Evolutionary conservation across 2,113 vertebrate genomes (phyloP).

Genomic region (Oxyruncus cristatus): DNA sequence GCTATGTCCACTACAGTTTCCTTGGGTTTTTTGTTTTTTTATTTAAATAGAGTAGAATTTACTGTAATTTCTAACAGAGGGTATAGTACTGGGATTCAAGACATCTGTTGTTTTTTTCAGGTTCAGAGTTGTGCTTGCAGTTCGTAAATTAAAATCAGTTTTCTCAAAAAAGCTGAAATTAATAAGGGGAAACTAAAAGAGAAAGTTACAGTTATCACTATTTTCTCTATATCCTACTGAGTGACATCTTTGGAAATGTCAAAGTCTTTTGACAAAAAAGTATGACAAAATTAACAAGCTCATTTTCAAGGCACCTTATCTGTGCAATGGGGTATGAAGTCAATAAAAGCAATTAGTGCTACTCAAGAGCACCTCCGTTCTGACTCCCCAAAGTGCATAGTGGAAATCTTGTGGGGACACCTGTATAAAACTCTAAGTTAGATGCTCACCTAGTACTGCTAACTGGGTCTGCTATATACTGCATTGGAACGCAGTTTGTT

Average conservation of each 20-base stretch:
- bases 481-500: neutral
- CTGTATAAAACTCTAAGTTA: neutral
- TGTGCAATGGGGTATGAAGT: neutral
- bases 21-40: neutral
- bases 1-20: no score
- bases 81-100: neutral
- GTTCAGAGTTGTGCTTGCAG: neutral
- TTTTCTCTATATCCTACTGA: neutral
- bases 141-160: neutral
- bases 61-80: neutral
- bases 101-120: neutral
- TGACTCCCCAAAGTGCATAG: neutral
- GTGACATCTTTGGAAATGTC: neutral
- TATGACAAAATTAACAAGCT: neutral
- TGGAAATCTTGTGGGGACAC: neutral
- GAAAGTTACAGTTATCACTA: neutral
- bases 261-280: neutral
- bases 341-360: neutral
- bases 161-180: neutral
- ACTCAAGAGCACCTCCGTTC: neutral
- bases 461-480: neutral
- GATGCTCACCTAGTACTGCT: neutral
- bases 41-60: neutral
- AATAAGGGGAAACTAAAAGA: neutral
- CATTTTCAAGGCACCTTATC: neutral